Evolutionary conservation across 2,113 vertebrate genomes (phyloP).

Genomic region (Rhodinocichla rosea): DNA sequence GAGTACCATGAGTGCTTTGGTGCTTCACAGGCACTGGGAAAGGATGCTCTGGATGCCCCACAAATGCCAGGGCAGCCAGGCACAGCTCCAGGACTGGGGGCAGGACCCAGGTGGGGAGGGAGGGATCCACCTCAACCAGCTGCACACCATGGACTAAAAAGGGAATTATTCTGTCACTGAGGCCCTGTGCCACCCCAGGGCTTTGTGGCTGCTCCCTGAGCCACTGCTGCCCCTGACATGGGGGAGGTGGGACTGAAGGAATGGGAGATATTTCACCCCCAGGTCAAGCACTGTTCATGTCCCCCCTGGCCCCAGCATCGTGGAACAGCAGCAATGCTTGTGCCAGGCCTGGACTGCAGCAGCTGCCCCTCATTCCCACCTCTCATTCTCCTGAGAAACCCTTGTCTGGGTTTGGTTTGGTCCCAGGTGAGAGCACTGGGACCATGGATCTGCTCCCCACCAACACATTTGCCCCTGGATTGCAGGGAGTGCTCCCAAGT

Average conservation of each 20-base stretch:
- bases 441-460: neutral
- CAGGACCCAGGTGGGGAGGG: rapidly evolving
- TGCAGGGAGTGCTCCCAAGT: rapidly evolving
- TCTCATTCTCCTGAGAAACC: neutral
- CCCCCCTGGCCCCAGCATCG: neutral
- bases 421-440: rapidly evolving
- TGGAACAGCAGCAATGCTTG: neutral
- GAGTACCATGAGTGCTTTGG: neutral
- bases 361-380: neutral
- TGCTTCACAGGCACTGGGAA: neutral
- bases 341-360: neutral
- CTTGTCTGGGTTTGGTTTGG: neutral
- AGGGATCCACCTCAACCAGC: neutral
- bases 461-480: rapidly evolving
- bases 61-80: neutral
- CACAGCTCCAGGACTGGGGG: neutral
- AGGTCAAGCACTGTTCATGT: neutral
- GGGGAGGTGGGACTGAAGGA: neutral
- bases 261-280: neutral
- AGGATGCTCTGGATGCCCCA: neutral
- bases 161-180: neutral
- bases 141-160: constrained; percentile 11
- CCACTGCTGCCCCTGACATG: rapidly evolving
- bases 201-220: neutral
- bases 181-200: rapidly evolving